Evolutionary conservation across 2,888 invertebrate species (phyloP), one percentile per base, ranked within the genome.

Genomic region (Ormyrus rosae): DNA sequence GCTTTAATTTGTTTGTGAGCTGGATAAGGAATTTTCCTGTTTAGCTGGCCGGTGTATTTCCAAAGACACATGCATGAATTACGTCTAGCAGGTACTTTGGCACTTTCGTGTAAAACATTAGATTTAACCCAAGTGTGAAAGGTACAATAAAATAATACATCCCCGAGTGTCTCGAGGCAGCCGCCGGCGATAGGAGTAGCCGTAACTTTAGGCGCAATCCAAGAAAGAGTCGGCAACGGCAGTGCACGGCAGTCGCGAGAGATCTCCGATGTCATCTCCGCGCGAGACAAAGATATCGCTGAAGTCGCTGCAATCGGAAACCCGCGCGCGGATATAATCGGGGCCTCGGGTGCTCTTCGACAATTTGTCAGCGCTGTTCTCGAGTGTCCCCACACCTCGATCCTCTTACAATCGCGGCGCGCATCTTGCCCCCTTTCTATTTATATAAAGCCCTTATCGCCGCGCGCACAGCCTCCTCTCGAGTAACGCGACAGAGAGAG

Each of bases 221-320:
- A 51, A 61, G 61, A 34, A n/a, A 61, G 48, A 10, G 50, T 60
- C 13, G 58, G 7, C 10, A 10, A n/a, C 45, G 8, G 13, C n/a
- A 5, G 11, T 19, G 19, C 13, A 19, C 1, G 19, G 10, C n/a
- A 34, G 11, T 10, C 10, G n/a, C 65, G 34, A 19, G 34, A 19
- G 56, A 67, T 67, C 74, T 74, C 74, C 67, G 45, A 56, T 74
- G 74, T 67, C 64, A 50, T 67, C 46, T 48, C 34, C 64, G 60
- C 58, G 34, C 50, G 60, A 9, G 70, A 70, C 60, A 70, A 58
- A 70, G 60, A 70, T 60, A 60, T 60, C 34, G 61, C 71, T 61
- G 71, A 71, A 71, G 45, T 51, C 51, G 61, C 71, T 71, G 75
- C 6, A 72, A 72, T 53, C 46, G 55, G 72, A 72, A 72, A 61